Evolutionary conservation across 2,797 vertebrate genomes (phyloP).

Genomic region (Phrynocephalus forsythii): DNA sequence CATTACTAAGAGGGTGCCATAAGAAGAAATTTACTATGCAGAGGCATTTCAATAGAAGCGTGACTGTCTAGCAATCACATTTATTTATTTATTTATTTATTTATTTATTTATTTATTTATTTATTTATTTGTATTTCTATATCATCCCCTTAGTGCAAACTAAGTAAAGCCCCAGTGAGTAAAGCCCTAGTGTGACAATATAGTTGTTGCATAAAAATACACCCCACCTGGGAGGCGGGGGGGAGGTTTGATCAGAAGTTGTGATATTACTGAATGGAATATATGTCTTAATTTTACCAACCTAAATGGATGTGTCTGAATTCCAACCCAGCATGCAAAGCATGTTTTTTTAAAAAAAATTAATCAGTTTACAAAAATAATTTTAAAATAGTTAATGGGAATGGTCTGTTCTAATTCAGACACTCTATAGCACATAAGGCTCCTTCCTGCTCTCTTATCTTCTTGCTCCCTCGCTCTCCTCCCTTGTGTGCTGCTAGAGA

Average conservation of each 20-base stretch:
- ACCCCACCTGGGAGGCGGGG: too few relatives aligned
- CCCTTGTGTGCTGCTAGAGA: too few relatives aligned
- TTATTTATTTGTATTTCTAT: too few relatives aligned
- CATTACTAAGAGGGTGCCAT: conserved; percentile 10
- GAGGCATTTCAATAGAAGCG: conserved; percentile 23
- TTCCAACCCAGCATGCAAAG: background rate
- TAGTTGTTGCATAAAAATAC: background rate
- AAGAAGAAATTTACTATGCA: conserved; percentile 18
- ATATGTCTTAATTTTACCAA: conserved; percentile 34
- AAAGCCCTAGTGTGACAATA: background rate
- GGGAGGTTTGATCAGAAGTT: background rate
- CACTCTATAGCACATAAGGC: too few relatives aligned
- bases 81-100: too few relatives aligned
- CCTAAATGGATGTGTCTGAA: conserved; percentile 42
- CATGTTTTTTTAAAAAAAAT: conserved; percentile 9
- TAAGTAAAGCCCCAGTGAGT: background rate
- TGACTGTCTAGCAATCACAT: too few relatives aligned
- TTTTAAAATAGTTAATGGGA: too few relatives aligned
- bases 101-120: too few relatives aligned
- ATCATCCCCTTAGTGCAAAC: too few relatives aligned
- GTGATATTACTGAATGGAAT: conserved; percentile 1
- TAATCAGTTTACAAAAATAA: conserved; percentile 15
- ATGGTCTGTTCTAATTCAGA: too few relatives aligned
- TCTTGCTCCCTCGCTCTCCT: too few relatives aligned
- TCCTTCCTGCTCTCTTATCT: too few relatives aligned